These are phyloP conservation scores for Pterobdella sp. DNA, from an alignment of 2,888 invertebrate species.

Conservation along the genomic window DNA sequence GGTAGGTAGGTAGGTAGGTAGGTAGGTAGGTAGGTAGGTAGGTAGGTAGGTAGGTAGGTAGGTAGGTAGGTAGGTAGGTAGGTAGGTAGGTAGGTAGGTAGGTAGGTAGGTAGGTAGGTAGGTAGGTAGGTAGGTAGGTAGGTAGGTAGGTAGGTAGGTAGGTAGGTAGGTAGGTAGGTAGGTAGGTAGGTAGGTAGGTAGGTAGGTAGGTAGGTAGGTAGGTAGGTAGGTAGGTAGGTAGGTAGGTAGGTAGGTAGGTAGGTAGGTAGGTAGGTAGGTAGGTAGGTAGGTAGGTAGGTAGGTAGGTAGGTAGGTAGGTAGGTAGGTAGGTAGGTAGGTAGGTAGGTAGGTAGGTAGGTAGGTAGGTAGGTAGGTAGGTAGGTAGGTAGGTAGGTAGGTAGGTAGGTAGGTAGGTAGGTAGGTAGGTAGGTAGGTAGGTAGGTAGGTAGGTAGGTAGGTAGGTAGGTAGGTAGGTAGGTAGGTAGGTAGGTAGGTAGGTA, in stretches of 20 bases:
- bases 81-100: background rate
- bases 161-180: background rate
- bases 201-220: background rate
- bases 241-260: background rate
- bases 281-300: background rate
- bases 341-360: background rate
- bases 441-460: background rate
- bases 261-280: background rate
- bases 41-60: slow-evolving; percentile 1
- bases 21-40: slow-evolving; percentile 1
- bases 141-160: background rate
- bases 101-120: background rate
- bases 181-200: background rate
- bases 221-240: background rate
- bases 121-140: background rate
- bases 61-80: background rate
- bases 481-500: background rate
- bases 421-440: background rate
- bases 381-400: background rate
- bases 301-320: background rate
- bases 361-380: background rate
- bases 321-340: background rate
- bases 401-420: background rate
- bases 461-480: background rate
- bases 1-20: slow-evolving; percentile 1